These are phyloP conservation scores for Heliconius ismenius DNA, from an alignment of 2,888 invertebrate species.

Conservation along the genomic window DNA sequence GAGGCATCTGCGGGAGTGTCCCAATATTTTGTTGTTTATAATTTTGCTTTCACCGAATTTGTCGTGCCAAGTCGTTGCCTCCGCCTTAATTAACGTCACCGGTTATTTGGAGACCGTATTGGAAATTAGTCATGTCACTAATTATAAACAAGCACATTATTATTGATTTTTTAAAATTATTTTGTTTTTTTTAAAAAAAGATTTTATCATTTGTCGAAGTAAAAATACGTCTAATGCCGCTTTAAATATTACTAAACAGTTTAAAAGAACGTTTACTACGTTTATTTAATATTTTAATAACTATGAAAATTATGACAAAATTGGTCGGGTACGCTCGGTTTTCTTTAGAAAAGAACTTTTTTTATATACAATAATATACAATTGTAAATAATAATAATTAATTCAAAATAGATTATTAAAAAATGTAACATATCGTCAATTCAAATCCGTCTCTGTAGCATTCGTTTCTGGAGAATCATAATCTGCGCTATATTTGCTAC, in stretches of 20 bases:
- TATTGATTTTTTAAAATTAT: not conserved
- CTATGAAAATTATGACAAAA: no score
- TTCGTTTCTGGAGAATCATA: slow-evolving; percentile 74
- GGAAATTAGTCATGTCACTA: not conserved
- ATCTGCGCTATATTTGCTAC: slow-evolving; percentile 66
- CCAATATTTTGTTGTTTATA: slow-evolving; percentile 50
- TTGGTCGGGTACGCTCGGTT: no score
- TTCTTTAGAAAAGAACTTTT: no score
- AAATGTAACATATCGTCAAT: not conserved
- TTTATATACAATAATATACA: not conserved
- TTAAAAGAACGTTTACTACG: no score
- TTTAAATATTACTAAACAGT: not conserved
- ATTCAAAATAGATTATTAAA: not conserved
- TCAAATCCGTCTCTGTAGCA: slow-evolving; percentile 64
- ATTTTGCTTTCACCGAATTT: slow-evolving; percentile 44
- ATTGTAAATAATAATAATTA: not conserved
- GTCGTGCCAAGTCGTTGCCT: slow-evolving; percentile 40
- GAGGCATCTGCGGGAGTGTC: slow-evolving; percentile 47
- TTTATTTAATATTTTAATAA: no score
- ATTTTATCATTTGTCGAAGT: not conserved
- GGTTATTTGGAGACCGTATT: slow-evolving; percentile 23
- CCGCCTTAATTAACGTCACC: slow-evolving; percentile 38
- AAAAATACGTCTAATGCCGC: not conserved
- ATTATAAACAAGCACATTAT: not conserved
- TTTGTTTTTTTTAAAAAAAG: not conserved